Conservation (phyloP, 1,140 invertebrate genomes). For the Caligus rogercresseyi region DNA sequence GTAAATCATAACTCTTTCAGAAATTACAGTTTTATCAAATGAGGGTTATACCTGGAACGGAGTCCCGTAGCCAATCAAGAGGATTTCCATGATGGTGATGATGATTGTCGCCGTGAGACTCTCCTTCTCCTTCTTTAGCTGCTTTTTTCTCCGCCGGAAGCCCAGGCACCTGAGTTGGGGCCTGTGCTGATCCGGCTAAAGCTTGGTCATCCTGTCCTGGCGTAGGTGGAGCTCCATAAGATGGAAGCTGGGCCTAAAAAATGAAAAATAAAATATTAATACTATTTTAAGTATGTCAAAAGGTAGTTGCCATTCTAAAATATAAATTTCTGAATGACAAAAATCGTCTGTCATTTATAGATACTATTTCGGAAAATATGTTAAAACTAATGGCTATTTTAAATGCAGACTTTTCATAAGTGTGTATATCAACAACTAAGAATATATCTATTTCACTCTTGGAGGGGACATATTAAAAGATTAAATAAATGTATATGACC, state of each 20-base stretch:
- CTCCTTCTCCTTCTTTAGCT: neutral
- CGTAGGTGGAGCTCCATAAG: neutral
- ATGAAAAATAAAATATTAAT: neutral
- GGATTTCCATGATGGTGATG: constrained; percentile 8
- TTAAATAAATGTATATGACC: too few relatives aligned
- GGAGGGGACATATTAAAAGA: too few relatives aligned
- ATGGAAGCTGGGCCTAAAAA: neutral
- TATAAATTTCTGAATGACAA: too few relatives aligned
- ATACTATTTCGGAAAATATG: too few relatives aligned
- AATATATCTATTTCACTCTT: too few relatives aligned
- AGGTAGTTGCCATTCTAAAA: too few relatives aligned
- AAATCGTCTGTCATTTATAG: too few relatives aligned
- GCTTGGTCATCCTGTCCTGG: neutral
- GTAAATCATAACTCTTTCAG: neutral
- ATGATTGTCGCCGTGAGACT: neutral
- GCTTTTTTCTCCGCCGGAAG: neutral
- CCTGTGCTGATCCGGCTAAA: neutral
- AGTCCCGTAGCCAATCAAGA: constrained; percentile 15
- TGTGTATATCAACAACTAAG: too few relatives aligned
- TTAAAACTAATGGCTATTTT: too few relatives aligned
- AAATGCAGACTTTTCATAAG: too few relatives aligned
- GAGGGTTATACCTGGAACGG: neutral
- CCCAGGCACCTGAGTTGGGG: neutral
- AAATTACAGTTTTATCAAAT: neutral
- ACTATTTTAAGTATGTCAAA: too few relatives aligned